Evolutionary conservation across 2,797 vertebrate genomes (phyloP).

Genomic region (Salmo trutta): DNA sequence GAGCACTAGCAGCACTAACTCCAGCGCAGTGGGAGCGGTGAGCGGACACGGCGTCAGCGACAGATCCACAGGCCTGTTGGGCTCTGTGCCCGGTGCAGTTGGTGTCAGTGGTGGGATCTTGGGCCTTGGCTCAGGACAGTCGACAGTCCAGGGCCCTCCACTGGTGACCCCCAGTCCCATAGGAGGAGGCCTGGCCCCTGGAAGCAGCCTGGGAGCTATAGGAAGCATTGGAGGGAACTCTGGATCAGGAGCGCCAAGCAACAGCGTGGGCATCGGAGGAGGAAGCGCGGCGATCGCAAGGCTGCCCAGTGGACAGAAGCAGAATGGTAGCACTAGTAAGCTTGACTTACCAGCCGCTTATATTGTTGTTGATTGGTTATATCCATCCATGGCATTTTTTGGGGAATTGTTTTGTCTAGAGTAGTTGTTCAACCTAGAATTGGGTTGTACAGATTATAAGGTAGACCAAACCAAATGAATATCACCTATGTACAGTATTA

Average conservation of each 20-base stretch:
- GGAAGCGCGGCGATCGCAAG: constrained; percentile 53
- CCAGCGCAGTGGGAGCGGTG: constrained; percentile 42
- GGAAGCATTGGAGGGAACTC: constrained; percentile 66
- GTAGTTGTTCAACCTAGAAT: not conserved
- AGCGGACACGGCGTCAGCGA: constrained; percentile 62
- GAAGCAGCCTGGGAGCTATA: constrained; percentile 66
- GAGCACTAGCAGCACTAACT: constrained; percentile 42
- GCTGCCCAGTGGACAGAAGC: constrained; percentile 77
- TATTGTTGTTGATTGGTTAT: not conserved
- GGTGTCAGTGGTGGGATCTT: constrained; percentile 68
- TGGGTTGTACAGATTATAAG: not conserved
- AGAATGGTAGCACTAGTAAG: constrained; percentile 89
- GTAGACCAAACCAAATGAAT: not conserved
- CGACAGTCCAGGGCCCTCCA: constrained; percentile 51
- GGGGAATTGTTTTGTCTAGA: not conserved
- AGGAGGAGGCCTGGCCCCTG: constrained; percentile 60
- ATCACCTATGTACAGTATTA: not conserved
- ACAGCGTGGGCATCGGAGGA: constrained; percentile 31
- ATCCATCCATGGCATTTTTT: not conserved
- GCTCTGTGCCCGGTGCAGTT: constrained; percentile 52
- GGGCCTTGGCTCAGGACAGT: constrained; percentile 64
- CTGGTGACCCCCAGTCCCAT: constrained; percentile 58
- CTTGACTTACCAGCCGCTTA: not conserved
- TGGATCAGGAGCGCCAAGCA: constrained; percentile 39
- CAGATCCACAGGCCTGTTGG: constrained; percentile 61